A percentile compares a stretch with the other conserved stretches of the same genome.
phyloP scores from a whole-genome alignment of 2,888 invertebrate species.

The Euclidia mi region DNA sequence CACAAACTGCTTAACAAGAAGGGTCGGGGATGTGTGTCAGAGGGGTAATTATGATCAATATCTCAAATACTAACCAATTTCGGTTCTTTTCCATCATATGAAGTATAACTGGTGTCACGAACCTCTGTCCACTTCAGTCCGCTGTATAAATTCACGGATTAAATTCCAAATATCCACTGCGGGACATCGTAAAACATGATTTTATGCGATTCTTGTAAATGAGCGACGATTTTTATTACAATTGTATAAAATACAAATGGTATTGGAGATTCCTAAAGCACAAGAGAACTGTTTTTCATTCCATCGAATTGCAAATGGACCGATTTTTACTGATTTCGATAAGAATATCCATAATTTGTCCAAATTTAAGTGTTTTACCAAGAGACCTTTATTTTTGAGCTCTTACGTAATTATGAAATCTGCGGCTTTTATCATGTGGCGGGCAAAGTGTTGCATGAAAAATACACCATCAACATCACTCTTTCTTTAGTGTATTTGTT shows the following conservation, averaged over 20 bases:
- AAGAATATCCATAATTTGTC: not conserved
- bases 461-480: too few relatives aligned
- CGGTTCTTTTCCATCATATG: not conserved
- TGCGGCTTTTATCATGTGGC: too few relatives aligned
- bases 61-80: not conserved
- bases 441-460: too few relatives aligned
- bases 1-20: too few relatives aligned
- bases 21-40: too few relatives aligned
- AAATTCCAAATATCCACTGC: slow-evolving; percentile 59
- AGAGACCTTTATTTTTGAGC: too few relatives aligned
- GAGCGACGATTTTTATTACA: slow-evolving; percentile 57
- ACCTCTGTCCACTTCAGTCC: slow-evolving; percentile 16
- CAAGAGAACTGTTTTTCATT: slow-evolving; percentile 19
- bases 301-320: slow-evolving; percentile 11
- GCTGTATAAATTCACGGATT: slow-evolving; percentile 42
- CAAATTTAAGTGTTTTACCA: not conserved
- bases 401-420: too few relatives aligned
- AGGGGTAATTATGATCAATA: too few relatives aligned
- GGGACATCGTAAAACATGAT: slow-evolving; percentile 68
- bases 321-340: slow-evolving; percentile 19
- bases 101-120: slow-evolving; percentile 3
- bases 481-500: too few relatives aligned
- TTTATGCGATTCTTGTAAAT: slow-evolving; percentile 61
- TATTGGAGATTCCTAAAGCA: slow-evolving; percentile 47
- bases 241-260: too few relatives aligned